phyloP scores from a whole-genome alignment of 2,797 vertebrate genomes.

The Oryzias dopingdopingensis region DNA sequence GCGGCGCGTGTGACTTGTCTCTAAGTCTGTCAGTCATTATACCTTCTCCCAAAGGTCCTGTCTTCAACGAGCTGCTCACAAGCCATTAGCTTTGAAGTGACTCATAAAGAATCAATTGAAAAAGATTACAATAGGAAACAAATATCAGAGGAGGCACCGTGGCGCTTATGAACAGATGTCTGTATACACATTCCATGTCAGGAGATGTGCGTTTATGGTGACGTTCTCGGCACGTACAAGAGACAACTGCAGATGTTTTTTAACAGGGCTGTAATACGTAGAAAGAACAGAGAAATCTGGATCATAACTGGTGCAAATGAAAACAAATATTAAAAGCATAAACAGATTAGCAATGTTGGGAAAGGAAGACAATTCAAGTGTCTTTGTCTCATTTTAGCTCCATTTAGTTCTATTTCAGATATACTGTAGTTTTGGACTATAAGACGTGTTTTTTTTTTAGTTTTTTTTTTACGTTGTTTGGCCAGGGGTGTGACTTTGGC shows the following conservation, averaged over 20 bases:
- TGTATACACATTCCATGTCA: conserved; percentile 35
- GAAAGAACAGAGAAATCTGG: not conserved
- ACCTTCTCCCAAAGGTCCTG: conserved; percentile 66
- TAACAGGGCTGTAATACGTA: conserved; percentile 51
- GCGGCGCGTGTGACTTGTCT: conserved; percentile 45
- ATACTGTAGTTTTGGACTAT: no score
- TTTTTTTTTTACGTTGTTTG: no score
- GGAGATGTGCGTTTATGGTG: conserved; percentile 32
- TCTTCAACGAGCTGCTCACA: conserved; percentile 73
- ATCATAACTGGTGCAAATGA: no score
- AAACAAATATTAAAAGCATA: no score
- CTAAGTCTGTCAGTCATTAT: conserved; percentile 55
- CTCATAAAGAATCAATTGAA: conserved; percentile 86
- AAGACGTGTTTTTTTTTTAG: no score
- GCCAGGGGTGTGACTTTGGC: no score
- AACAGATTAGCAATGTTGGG: no score
- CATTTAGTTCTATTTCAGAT: no score
- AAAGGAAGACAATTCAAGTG: no score
- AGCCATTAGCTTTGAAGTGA: conserved; percentile 88
- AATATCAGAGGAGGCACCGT: conserved; percentile 53
- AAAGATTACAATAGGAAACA: conserved; percentile 68
- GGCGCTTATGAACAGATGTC: conserved; percentile 63
- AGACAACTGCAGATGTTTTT: conserved; percentile 48
- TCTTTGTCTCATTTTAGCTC: no score
- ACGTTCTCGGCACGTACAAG: conserved; percentile 49